Evolutionary conservation across 1,140 invertebrate genomes (phyloP), one percentile per base, ranked within the genome.

Genomic region (Aphidius ervi): DNA sequence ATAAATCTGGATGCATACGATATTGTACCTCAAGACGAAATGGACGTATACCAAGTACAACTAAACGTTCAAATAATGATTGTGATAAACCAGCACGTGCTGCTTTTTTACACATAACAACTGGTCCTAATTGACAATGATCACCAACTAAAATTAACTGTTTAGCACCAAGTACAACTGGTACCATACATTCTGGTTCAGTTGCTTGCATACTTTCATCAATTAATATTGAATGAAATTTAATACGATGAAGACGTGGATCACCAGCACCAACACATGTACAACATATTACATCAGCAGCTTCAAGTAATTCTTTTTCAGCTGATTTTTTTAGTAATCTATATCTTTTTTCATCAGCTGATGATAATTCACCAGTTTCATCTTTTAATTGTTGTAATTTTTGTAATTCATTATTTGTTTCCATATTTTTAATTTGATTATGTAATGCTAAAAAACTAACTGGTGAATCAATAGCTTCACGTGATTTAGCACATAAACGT

Each of bases 51-150:
- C 96, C 95, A 4, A 99, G 82, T 0, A 99, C 94, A 0, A 99
- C 97, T 0, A 99, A 81, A 10, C 98, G 83, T 75, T 99, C 98
- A 79, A 99, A 99, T 6, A 99, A 82, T 10, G 95, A 98, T 75
- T 99, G 97, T 0, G 94, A 96, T 3, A 99, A 84, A 0, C 98
- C 98, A 37, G 97, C 97, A 56, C 92, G 86, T 0, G 96, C 95
- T 0, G 98, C 97, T 76, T 99, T 98, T 76, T 99, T 99, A 79
- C 97, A 99, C 96, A 99, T 99, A 0, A 99, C 96, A 0, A 99
- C 96, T 1, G 97, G 97, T 0, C 97, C 96, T 39, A 99, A 82
- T 79, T 99, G 97, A 70, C 98, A 99, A 76, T 99, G 98, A 82
- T 99, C 97, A 3, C 98, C 97, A 1, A 99, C 97, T 0, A 99